phyloP scores from a whole-genome alignment of 2,797 vertebrate genomes.

The Carcharodon carcharias region DNA sequence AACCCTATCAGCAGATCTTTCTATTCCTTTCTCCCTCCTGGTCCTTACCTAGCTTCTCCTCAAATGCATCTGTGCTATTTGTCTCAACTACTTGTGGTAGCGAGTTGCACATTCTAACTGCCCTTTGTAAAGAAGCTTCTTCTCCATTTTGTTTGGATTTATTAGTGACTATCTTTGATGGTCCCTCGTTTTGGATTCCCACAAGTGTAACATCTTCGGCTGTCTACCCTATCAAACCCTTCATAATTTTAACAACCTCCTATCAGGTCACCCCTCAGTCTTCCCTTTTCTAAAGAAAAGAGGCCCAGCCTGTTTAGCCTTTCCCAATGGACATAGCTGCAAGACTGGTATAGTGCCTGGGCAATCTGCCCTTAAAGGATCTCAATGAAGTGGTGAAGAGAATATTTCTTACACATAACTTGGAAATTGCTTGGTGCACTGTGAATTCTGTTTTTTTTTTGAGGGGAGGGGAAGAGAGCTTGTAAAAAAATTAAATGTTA shows the following conservation, averaged over 20 bases:
- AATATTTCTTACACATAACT: neutral
- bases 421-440: neutral
- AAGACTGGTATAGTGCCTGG: neutral
- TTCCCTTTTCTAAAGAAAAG: neutral
- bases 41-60: too few relatives aligned
- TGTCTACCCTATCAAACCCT: neutral
- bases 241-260: neutral
- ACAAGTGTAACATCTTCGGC: neutral
- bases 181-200: neutral
- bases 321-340: neutral
- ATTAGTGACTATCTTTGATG: neutral
- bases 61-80: too few relatives aligned
- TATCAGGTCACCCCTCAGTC: neutral
- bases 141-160: neutral
- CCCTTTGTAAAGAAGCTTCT: neutral
- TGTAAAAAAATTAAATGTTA: constrained; percentile 14
- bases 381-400: neutral
- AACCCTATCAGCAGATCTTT: too few relatives aligned
- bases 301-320: neutral
- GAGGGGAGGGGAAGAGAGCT: neutral
- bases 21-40: too few relatives aligned
- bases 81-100: too few relatives aligned
- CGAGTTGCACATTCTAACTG: too few relatives aligned
- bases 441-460: neutral
- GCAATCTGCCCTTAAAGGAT: neutral